phyloP scores from a whole-genome alignment of 2,113 vertebrate species.

The Callipepla squamata region DNA sequence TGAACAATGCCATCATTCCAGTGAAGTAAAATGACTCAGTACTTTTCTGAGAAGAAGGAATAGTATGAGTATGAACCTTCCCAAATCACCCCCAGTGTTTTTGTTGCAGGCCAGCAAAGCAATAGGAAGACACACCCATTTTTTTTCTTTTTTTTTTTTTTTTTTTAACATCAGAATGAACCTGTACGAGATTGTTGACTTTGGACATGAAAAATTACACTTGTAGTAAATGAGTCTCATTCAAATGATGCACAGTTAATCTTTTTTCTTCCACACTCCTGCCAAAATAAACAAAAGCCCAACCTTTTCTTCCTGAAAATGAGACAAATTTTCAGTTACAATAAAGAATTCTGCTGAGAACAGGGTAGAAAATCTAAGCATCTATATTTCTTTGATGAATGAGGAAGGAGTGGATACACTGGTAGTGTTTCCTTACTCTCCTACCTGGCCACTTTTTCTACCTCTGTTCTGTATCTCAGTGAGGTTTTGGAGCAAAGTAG shows the following conservation, averaged over 20 bases:
- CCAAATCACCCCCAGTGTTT: neutral
- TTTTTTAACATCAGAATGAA: neutral
- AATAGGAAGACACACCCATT: neutral
- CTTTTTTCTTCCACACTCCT: neutral
- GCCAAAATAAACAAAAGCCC: neutral
- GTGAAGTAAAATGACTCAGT: neutral
- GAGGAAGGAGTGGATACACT: neutral
- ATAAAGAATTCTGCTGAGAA: neutral
- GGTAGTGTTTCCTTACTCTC: rapidly evolving
- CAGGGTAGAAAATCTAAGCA: neutral
- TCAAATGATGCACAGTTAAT: neutral
- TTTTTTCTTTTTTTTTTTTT: neutral
- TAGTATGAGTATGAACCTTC: neutral
- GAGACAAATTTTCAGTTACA: neutral
- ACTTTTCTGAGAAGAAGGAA: neutral
- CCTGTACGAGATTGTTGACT: neutral
- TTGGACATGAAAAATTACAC: neutral
- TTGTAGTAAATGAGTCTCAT: neutral
- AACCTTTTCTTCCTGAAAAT: neutral
- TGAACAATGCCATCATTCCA: neutral
- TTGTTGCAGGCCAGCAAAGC: neutral
- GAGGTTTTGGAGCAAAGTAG: neutral
- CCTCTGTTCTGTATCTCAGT: neutral
- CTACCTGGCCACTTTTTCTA: neutral
- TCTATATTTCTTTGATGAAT: neutral